Evolutionary conservation across 2,888 invertebrate species (phyloP).

Genomic region (Bedellia somnulentella): DNA sequence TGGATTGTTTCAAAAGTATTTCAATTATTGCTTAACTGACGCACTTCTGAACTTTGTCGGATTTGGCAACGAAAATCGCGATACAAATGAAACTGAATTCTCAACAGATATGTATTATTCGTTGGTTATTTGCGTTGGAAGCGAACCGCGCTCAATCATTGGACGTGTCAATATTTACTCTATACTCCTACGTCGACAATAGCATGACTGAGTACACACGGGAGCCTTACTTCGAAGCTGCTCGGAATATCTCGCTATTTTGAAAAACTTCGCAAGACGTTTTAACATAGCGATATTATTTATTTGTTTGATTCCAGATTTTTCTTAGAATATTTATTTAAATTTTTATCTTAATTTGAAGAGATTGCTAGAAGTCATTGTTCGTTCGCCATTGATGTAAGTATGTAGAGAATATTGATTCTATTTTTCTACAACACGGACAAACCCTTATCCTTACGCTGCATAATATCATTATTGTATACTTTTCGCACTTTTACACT

Average conservation of each 20-base stretch:
- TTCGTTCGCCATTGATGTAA: not conserved
- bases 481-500: too few species aligned
- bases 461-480: too few species aligned
- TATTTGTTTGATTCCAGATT: not conserved
- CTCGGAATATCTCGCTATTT: not conserved
- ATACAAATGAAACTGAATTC: not conserved
- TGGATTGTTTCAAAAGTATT: not conserved
- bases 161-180: constrained; percentile 28
- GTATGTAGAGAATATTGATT: too few species aligned
- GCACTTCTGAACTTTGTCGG: not conserved
- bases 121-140: not conserved
- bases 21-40: not conserved
- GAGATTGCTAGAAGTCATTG: not conserved
- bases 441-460: too few species aligned
- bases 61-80: not conserved
- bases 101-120: constrained; percentile 5
- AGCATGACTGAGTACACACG: not conserved
- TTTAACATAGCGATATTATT: not conserved
- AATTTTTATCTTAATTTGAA: not conserved
- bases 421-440: too few species aligned
- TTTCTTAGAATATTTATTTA: not conserved
- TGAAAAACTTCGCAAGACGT: not conserved
- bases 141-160: not conserved
- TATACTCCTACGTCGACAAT: constrained; percentile 3
- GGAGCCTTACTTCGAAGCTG: not conserved